Evolutionary conservation across 2,113 vertebrate genomes (phyloP).

Genomic region (Cynopterus brachyotis): DNA sequence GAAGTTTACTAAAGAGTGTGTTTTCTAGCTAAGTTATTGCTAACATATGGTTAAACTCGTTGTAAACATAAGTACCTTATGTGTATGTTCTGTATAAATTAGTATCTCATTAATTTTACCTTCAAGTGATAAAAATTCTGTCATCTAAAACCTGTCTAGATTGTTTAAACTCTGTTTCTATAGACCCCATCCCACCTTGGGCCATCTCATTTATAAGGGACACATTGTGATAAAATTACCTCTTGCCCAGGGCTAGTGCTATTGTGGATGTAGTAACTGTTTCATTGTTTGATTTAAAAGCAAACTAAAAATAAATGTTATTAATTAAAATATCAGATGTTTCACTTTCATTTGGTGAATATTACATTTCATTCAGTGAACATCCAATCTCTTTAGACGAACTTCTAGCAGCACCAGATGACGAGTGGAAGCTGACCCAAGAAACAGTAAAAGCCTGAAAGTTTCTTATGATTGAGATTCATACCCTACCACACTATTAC

Average conservation of each 20-base stretch:
- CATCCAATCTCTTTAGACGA: not conserved
- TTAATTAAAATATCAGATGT: constrained; percentile 32
- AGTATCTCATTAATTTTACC: constrained; percentile 12
- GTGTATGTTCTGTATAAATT: constrained; percentile 36
- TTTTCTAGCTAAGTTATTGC: constrained; percentile 48
- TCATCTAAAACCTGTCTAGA: not conserved
- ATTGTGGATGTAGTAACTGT: not conserved
- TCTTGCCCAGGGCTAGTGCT: not conserved
- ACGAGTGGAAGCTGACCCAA: not conserved
- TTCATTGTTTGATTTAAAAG: constrained; percentile 58
- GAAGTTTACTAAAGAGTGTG: not conserved
- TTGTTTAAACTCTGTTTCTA: constrained; percentile 1
- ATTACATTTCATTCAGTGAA: not conserved
- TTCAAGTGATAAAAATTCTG: constrained; percentile 22
- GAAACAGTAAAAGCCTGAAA: not conserved
- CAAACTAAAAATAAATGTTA: constrained; percentile 47
- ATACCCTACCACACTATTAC: constrained; percentile 43
- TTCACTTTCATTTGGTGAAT: not conserved
- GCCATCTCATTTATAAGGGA: not conserved
- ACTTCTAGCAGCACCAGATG: not conserved
- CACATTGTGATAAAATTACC: not conserved
- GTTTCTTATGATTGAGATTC: constrained; percentile 30
- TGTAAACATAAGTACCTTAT: constrained; percentile 41
- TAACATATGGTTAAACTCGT: constrained; percentile 42
- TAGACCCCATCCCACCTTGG: not conserved